A percentile compares a stretch with the other conserved stretches of the same genome.
phyloP scores from a whole-genome alignment of 2,113 vertebrate species.

The Trogon surrucura region DNA sequence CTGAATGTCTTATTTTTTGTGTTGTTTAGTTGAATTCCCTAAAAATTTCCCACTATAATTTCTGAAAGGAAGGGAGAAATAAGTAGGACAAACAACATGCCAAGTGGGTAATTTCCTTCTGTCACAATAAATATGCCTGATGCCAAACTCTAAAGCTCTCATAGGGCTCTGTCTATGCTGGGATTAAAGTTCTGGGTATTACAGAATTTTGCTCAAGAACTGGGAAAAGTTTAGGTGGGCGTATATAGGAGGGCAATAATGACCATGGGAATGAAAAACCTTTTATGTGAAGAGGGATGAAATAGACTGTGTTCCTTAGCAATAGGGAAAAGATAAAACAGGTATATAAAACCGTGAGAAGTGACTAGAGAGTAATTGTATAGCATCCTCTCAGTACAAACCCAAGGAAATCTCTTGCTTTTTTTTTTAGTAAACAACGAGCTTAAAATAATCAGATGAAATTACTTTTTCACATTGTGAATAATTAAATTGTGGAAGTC shows the following conservation, averaged over 20 bases:
- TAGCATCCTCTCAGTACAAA: not conserved
- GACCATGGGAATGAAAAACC: not conserved
- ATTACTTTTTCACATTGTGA: not conserved
- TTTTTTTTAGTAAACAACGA: not conserved
- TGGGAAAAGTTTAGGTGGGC: not conserved
- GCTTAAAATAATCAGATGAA: not conserved
- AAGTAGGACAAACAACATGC: not conserved
- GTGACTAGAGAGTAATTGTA: not conserved
- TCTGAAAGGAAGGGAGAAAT: not conserved
- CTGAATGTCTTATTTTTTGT: not conserved
- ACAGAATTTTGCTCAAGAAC: not conserved
- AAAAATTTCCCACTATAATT: not conserved
- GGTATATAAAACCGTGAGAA: not conserved
- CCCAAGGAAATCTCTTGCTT: rapidly evolving
- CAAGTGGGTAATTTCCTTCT: not conserved
- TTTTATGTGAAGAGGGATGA: not conserved
- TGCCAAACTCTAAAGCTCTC: not conserved
- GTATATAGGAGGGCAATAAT: not conserved
- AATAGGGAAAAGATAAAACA: not conserved
- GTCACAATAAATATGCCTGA: not conserved
- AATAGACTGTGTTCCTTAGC: not conserved
- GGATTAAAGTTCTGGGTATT: not conserved
- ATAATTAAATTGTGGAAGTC: not conserved
- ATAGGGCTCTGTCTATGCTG: not conserved
- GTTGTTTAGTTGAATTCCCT: not conserved